Base-by-base conservation (phyloP, 1,140 invertebrate genomes). In the Laupala kohalensis region DNA sequence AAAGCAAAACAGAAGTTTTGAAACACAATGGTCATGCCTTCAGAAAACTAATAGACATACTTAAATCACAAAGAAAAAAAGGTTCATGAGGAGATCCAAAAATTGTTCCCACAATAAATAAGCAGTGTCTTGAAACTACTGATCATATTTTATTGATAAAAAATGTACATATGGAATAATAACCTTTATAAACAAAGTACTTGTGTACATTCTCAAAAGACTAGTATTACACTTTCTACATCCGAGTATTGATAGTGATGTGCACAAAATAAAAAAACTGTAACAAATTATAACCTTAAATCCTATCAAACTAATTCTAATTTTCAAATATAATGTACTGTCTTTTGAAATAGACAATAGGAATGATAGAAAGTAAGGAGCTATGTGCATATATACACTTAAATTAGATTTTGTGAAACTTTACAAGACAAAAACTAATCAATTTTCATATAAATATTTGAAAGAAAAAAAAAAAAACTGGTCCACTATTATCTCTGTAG, bases 111-210 rank as follows among this genome's bases (percentile, higher is more conserved):
- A n/a, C n/a, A n/a, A n/a, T 23, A 66, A 9, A 66, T 6, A 66
- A 5, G 26, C 23, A 5, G 64, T 25, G 6, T 5, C 15, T 23
- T 66, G 26, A 66, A 66, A 66, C 62, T 24, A 66, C 64, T 5
- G 64, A 5, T 66, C 23, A 66, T 13, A 68, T 19, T 68, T 28
- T 68, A 68, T 28, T 28, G 27, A 68, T 29, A 68, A 68, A 28
- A 68, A 28, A 25, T 26, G 67, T 68, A n/a, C 13, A 68, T n/a
- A n/a, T 19, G 27, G 29, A n/a, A 68, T 25, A 23, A 27, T 28
- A n/a, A 25, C 29, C 19, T 6, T n/a, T 6, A 23, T 27, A 15
- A n/a, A 28, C 9, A 12, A 3, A 27, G 19, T 15, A 68, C 9
- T 25, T n/a, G 6, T 68, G 27, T 53, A 53, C 37, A 53, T 13